Evolutionary conservation across 2,113 vertebrate genomes (phyloP).

Genomic region (Sakesphorus luctuosus): DNA sequence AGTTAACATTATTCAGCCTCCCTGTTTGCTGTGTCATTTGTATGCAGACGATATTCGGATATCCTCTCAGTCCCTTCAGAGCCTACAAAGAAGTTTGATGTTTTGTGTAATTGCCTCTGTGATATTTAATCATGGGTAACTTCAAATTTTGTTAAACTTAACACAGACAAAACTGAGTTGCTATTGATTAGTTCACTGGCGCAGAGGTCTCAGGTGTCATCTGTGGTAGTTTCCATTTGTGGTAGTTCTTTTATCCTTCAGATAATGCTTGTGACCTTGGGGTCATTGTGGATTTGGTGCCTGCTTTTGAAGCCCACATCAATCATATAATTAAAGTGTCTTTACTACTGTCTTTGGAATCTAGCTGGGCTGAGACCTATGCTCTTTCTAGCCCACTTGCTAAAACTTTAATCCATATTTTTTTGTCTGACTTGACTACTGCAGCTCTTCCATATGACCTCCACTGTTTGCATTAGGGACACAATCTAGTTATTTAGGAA

Average conservation of each 20-base stretch:
- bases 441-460: background rate
- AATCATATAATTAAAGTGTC: slow-evolving; percentile 74
- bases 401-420: slow-evolving; percentile 66
- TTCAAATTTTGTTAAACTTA: slow-evolving; percentile 74
- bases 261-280: slow-evolving; percentile 68
- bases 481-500: background rate
- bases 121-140: slow-evolving; percentile 61
- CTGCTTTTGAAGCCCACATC: slow-evolving; percentile 73
- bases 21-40: slow-evolving; percentile 33
- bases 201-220: slow-evolving; percentile 72
- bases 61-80: slow-evolving; percentile 32
- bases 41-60: slow-evolving; percentile 23
- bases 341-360: slow-evolving; percentile 71
- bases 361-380: slow-evolving; percentile 61
- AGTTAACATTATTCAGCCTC: slow-evolving; percentile 17
- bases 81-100: slow-evolving; percentile 51
- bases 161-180: slow-evolving; percentile 67
- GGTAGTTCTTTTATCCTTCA: slow-evolving; percentile 72
- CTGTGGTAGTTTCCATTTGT: slow-evolving; percentile 70
- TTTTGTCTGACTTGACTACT: background rate
- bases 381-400: slow-evolving; percentile 59
- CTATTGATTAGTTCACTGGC: slow-evolving; percentile 60
- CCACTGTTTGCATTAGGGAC: background rate
- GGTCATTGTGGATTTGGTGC: slow-evolving; percentile 61
- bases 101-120: slow-evolving; percentile 70